Evolutionary conservation across 2,113 vertebrate species (phyloP), one percentile per base, ranked within the genome.

Genomic region (Gobiocypris rarus): DNA sequence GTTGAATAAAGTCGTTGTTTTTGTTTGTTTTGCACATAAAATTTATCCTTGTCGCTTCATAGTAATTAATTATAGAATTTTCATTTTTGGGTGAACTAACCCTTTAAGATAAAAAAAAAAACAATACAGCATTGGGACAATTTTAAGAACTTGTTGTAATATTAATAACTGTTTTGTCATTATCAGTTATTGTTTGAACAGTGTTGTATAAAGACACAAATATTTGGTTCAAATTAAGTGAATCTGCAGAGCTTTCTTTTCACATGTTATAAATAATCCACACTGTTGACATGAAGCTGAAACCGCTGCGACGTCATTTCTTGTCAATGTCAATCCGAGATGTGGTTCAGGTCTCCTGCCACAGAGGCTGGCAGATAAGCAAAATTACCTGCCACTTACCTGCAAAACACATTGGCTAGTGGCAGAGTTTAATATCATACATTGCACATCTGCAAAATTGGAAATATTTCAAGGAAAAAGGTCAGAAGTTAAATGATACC

Each of bases 301-400:
- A 71, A 14, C 69, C 69, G 0, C 2, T 15, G 41, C 41, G 15
- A 14, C 0, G 11, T 13, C 22, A 45, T 71, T 71, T 45, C 41
- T 45, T 71, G 22, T 71, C 38, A 45, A 9, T 69, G 69, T 71
- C 69, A 45, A 24, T 15, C 22, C 22, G n/a, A 45, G 69, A 71
- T 71, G 22, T n/a, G 43, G 9, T 71, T 45, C 9, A 1, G n/a
- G 41, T 14, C 11, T 14, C 69, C 22, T 71, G 69, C 41, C 69
- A 71, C 69, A 45, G 41, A 45, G 11, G 41, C 69, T 45, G n/a
- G 69, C 11, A 71, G 41, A 71, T 71, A 71, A 71, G 41, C 41
- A 43, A 45, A 24, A 45, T 71, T 45, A 45, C 41, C 69, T 45
- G 69, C 41, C 69, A 45, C 22, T 71, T 71, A 38, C 38, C 38